phyloP scores from a whole-genome alignment of 2,797 vertebrate species.

The Thaleichthys pacificus region DNA sequence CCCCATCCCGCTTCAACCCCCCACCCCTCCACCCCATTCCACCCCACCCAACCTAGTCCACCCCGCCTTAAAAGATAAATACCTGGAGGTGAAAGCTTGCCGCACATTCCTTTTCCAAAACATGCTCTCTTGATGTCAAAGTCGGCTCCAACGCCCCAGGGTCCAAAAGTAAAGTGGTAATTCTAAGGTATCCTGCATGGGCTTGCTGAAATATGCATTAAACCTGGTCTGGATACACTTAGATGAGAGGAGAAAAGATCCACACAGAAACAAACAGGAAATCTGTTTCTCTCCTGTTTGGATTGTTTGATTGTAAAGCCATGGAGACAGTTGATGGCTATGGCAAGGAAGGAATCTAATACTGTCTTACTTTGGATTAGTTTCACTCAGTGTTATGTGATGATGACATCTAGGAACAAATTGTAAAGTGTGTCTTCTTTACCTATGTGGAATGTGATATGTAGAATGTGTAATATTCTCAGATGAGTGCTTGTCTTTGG shows the following conservation, averaged over 20 bases:
- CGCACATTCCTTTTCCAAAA: constrained; percentile 94
- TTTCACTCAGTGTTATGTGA: background rate
- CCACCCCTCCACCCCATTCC: constrained; percentile 36
- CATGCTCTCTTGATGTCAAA: constrained; percentile 92
- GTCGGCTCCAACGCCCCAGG: constrained; percentile 90
- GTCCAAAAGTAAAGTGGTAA: constrained; percentile 86
- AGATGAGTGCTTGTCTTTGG: background rate
- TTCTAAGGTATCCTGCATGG: constrained; percentile 90
- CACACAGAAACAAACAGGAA: constrained; percentile 60
- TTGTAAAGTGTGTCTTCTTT: background rate
- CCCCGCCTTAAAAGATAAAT: constrained; percentile 88
- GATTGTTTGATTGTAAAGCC: constrained; percentile 1
- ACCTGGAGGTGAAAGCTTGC: constrained; percentile 92
- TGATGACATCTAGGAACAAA: background rate
- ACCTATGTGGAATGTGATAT: background rate
- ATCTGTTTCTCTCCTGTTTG: constrained; percentile 24
- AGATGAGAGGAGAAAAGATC: constrained; percentile 74
- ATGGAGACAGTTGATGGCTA: background rate
- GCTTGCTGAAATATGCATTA: constrained; percentile 99
- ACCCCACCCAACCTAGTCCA: constrained; percentile 53
- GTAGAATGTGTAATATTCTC: background rate
- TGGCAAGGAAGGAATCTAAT: background rate
- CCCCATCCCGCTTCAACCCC: constrained; percentile 16
- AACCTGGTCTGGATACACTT: constrained; percentile 78
- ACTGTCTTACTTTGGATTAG: background rate